Conservation (phyloP, 2,888 invertebrate genomes). For the Eupeodes luniger region DNA sequence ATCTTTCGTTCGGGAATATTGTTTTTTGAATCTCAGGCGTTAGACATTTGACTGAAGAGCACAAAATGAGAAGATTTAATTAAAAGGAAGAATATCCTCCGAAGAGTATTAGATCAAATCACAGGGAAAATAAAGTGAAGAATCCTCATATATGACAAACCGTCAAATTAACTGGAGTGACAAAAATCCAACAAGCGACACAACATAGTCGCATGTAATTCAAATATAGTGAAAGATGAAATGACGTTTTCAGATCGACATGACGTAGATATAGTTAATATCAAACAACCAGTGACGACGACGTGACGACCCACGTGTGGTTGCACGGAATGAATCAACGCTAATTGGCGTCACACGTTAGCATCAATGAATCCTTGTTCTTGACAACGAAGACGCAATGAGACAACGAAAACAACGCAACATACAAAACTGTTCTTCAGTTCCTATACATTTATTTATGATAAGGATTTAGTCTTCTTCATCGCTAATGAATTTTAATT, state of each 20-base stretch:
- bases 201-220: not conserved
- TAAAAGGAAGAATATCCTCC: conserved; percentile 19
- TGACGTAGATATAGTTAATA: conserved; percentile 12
- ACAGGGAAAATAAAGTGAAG: not conserved
- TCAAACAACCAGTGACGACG: conserved; percentile 22
- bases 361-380: conserved; percentile 15
- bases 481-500: conserved; percentile 66
- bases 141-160: not conserved
- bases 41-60: not conserved
- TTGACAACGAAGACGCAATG: not conserved
- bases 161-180: conserved; percentile 1
- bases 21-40: not conserved
- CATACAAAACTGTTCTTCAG: not conserved
- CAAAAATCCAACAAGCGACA: not conserved
- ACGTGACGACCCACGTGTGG: conserved; percentile 16
- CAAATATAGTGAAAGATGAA: not conserved
- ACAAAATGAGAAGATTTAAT: conserved; percentile 9
- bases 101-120: conserved; percentile 13
- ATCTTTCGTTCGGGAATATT: not conserved
- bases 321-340: conserved; percentile 54
- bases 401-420: conserved; percentile 3
- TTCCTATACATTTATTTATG: not conserved
- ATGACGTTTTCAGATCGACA: conserved; percentile 6
- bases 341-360: conserved; percentile 59
- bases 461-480: conserved; percentile 44